Conservation (phyloP, 2,888 invertebrate species). For the Eilema depressum region DNA sequence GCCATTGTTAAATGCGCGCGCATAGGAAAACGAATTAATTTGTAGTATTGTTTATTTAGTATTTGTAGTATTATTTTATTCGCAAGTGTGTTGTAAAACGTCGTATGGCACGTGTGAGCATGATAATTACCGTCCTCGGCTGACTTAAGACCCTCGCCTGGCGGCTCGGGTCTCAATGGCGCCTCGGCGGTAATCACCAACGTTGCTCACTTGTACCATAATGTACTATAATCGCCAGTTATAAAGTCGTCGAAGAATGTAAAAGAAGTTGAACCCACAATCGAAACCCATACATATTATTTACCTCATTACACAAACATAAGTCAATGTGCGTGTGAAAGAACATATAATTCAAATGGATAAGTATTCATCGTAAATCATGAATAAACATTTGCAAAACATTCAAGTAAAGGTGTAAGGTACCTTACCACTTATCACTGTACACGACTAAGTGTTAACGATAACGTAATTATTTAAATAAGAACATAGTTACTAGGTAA, state of each 20-base stretch:
- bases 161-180: no score
- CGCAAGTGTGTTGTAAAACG: no score
- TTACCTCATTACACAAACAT: not conserved
- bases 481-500: not conserved
- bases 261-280: not conserved
- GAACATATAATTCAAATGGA: not conserved
- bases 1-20: no score
- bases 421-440: not conserved
- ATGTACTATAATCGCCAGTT: no score
- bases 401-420: not conserved
- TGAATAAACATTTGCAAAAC: not conserved
- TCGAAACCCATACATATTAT: not conserved
- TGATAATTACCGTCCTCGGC: no score
- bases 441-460: not conserved
- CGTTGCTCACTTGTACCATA: no score
- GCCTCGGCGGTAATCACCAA: no score
- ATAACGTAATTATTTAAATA: not conserved
- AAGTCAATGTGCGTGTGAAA: not conserved
- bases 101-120: no score
- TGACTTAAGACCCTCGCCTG: no score
- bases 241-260: not conserved
- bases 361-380: not conserved
- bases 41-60: no score
- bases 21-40: no score
- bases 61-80: no score